Evolutionary conservation across 2,888 invertebrate species (phyloP), one percentile per base, ranked within the genome.

Genomic region (Caradrina clavipalpis): DNA sequence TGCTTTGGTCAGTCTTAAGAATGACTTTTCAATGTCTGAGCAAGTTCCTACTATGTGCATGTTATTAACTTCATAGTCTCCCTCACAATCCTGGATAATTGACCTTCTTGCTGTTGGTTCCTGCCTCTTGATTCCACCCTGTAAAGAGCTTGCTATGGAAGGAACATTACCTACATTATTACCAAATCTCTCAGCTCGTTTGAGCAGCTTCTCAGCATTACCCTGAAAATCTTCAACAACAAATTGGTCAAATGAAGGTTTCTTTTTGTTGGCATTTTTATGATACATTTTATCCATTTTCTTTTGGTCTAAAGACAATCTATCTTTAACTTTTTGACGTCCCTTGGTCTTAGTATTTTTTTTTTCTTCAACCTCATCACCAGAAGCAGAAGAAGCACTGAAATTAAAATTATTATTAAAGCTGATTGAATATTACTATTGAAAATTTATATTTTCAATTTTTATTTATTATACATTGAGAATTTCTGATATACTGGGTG

Each of bases 41-140:
- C 99, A 99, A 22, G 99, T 99, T 78, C 99, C 99, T 83, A 99
- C 98, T 89, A 99, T 98, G 92, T 99, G 98, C 93, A 98, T 97
- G 91, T 98, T 97, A 85, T 97, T 97, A 94, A 98, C 97, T 94
- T 99, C 98, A 95, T 98, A 97, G 87, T 98, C 98, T 75, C 97
- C 97, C 78, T 97, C 96, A 73, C 94, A 92, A 84, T 97, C 97
- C 80, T 97, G 97, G 77, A 96, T 91, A 49, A 96, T 93, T 17
- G 90, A 88, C 80, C 88, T 94, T 61, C 88, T 93, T 19, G 85
- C 65, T 65, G 86, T 87, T 51, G 91, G 91, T 77, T 96, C 96
- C 58, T 83, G 70, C 75, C 88, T 93, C 69, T 88, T 91, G 69
- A 74, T 89, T 76, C 89, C 90, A 74, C 88, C 88, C 85, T 95